Conservation (phyloP, 2,113 vertebrate genomes). For the Butorides virescens region DNA sequence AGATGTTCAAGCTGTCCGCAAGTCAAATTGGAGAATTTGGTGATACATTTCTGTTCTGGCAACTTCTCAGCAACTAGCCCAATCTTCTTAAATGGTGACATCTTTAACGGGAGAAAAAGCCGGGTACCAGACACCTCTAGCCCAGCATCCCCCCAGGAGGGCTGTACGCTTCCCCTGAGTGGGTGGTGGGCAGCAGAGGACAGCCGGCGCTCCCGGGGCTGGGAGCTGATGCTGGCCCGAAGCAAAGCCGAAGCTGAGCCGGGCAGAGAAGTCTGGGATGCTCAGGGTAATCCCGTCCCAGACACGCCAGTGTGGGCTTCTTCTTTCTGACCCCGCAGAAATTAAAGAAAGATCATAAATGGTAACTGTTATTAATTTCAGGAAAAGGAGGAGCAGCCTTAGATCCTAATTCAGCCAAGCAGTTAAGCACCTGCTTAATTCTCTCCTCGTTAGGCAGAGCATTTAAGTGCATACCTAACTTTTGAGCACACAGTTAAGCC, state of each 20-base stretch:
- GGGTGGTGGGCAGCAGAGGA: background rate
- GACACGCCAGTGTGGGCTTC: accelerated
- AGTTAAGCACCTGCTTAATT: background rate
- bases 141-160: accelerated
- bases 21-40: background rate
- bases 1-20: background rate
- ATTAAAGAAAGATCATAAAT: background rate
- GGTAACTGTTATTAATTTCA: background rate
- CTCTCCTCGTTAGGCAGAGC: background rate
- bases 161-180: background rate
- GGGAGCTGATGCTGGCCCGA: accelerated
- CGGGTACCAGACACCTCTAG: too few relatives aligned
- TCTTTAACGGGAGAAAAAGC: background rate
- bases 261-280: too few relatives aligned
- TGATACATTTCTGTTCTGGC: background rate
- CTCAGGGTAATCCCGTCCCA: background rate
- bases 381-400: background rate
- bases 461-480: background rate
- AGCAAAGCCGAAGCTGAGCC: background rate
- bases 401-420: background rate
- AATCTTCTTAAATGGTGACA: background rate
- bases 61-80: background rate
- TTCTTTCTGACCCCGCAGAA: background rate
- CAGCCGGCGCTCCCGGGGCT: accelerated
- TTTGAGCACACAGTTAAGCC: background rate